Conservation (phyloP, 23 tunicate species). For the Clavelina lepadiformis region DNA sequence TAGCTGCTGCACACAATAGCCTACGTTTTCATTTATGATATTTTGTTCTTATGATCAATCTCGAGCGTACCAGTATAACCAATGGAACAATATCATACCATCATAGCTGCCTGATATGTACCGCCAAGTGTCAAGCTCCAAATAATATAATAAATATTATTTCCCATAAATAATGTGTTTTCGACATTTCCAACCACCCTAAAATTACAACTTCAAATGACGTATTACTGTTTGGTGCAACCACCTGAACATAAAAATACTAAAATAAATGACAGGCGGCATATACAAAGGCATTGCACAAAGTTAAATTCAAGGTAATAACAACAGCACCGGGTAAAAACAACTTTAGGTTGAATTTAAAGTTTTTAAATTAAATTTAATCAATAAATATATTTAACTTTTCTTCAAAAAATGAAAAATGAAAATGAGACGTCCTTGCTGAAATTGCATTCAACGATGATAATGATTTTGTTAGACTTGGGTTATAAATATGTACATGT, state of each 20-base stretch:
- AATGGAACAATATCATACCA: too few species aligned
- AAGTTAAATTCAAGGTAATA: not conserved
- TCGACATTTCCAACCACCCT: conserved; percentile 87
- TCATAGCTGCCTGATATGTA: too few species aligned
- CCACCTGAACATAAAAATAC: conserved; percentile 32
- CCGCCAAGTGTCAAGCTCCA: too few species aligned
- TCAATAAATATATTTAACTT: conserved; percentile 34
- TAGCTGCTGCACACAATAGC: too few species aligned
- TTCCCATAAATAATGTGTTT: conserved; percentile 85
- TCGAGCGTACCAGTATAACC: too few species aligned
- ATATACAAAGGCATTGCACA: not conserved
- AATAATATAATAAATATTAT: too few species aligned
- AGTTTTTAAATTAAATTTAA: too few species aligned
- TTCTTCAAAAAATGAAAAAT: conserved; percentile 88
- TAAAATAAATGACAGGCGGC: not conserved
- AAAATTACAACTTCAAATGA: conserved; percentile 90
- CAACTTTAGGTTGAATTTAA: too few species aligned
- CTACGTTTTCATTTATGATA: too few species aligned
- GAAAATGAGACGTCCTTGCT: conserved; percentile 84
- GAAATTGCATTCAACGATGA: conserved; percentile 76
- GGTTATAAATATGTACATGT: conserved; percentile 68
- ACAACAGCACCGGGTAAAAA: not conserved
- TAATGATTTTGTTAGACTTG: conserved; percentile 53
- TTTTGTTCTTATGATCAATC: too few species aligned
- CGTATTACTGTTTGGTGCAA: conserved; percentile 65